phyloP scores from a whole-genome alignment of 2,797 vertebrate species.

The Neoniphon sammara region DNA sequence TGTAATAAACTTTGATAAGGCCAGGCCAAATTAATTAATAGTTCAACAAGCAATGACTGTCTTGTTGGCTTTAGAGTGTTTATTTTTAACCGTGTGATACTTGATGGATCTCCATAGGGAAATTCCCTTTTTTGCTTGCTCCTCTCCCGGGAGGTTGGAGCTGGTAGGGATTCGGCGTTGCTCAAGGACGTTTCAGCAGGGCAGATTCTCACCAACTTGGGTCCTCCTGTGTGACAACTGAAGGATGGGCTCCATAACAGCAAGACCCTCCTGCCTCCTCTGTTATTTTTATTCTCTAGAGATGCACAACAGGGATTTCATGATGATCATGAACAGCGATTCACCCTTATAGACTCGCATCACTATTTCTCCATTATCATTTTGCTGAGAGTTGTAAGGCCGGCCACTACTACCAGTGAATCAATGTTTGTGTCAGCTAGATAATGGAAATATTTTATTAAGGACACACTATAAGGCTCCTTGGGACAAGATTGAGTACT shows the following conservation, averaged over 20 bases:
- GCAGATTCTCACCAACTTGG: slow-evolving; percentile 8
- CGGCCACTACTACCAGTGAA: too few species aligned
- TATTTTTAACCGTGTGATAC: slow-evolving; percentile 41
- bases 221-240: slow-evolving; percentile 30
- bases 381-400: too few species aligned
- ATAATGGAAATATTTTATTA: slow-evolving; percentile 5
- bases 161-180: slow-evolving; percentile 19
- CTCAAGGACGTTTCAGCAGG: slow-evolving; percentile 33
- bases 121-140: slow-evolving; percentile 6
- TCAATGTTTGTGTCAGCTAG: not conserved
- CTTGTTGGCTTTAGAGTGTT: slow-evolving; percentile 25
- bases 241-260: slow-evolving; percentile 15
- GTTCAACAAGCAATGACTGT: slow-evolving; percentile 27
- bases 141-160: slow-evolving; percentile 38
- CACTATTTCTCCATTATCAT: too few species aligned
- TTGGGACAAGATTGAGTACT: slow-evolving; percentile 38
- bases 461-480: not conserved
- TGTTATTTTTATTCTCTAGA: slow-evolving; percentile 24
- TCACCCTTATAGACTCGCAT: too few species aligned
- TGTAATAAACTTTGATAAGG: slow-evolving; percentile 48
- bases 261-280: slow-evolving; percentile 16
- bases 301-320: slow-evolving; percentile 4
- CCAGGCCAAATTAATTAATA: slow-evolving; percentile 51
- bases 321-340: slow-evolving; percentile 7
- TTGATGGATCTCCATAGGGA: slow-evolving; percentile 49